phyloP scores from a whole-genome alignment of 2,888 invertebrate genomes.

The Frankliniella intonsa region DNA sequence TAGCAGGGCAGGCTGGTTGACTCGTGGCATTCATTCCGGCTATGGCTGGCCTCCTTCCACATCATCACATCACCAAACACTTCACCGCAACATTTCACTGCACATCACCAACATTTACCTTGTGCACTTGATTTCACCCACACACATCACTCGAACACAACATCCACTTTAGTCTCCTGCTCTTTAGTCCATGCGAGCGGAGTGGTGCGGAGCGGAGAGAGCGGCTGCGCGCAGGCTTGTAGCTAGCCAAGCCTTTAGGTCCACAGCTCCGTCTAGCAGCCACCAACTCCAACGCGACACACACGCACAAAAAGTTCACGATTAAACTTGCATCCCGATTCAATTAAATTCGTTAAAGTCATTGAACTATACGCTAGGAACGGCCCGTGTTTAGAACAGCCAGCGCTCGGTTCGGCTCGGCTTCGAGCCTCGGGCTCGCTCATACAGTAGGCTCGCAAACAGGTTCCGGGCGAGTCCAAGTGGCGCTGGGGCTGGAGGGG shows the following conservation, averaged over 20 bases:
- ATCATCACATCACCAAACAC: neutral
- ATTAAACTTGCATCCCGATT: constrained; percentile 33
- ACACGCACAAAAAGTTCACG: neutral
- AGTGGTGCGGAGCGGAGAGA: too few species aligned
- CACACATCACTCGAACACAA: neutral
- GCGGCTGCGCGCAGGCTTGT: too few species aligned
- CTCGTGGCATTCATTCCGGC: neutral
- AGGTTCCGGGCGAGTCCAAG: constrained; percentile 37
- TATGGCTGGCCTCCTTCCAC: neutral
- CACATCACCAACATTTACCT: neutral
- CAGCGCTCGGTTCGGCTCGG: constrained; percentile 27
- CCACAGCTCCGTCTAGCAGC: neutral
- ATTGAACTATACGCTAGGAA: constrained; percentile 37
- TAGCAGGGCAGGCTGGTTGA: neutral
- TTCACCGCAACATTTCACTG: neutral
- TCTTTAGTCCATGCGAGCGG: too few species aligned
- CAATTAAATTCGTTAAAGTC: constrained; percentile 35
- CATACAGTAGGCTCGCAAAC: constrained; percentile 34
- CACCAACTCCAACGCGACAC: neutral
- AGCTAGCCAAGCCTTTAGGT: too few species aligned
- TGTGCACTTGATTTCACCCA: neutral
- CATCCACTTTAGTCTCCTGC: constrained; percentile 6
- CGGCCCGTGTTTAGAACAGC: constrained; percentile 29
- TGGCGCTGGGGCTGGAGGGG: constrained; percentile 29
- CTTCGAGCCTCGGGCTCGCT: constrained; percentile 5